phyloP scores from a whole-genome alignment of 2,888 invertebrate genomes.

The Augochlorella aurata region DNA sequence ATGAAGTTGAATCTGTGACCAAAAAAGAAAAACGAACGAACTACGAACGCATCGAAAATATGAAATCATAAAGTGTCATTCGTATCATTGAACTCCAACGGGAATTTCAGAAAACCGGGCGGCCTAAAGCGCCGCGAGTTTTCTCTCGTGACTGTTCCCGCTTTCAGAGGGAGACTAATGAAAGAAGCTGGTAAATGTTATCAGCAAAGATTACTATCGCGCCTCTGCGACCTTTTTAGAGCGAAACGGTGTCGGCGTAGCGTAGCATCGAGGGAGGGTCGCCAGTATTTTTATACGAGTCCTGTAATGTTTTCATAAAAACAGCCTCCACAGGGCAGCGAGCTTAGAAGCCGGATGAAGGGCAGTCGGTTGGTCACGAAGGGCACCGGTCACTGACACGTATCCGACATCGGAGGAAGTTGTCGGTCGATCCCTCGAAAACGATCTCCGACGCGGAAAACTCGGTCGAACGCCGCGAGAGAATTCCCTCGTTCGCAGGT shows the following conservation, averaged over 20 bases:
- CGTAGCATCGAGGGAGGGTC: neutral
- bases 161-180: neutral
- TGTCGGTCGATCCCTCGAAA: conserved; percentile 17
- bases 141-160: neutral
- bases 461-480: conserved; percentile 35
- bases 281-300: neutral
- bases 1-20: too few relatives aligned
- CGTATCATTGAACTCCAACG: too few relatives aligned
- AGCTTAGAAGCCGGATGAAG: neutral
- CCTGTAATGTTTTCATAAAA: conserved; percentile 6
- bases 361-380: neutral
- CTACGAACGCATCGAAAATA: too few relatives aligned
- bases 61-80: too few relatives aligned
- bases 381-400: conserved; percentile 10
- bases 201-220: neutral
- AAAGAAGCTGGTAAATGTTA: neutral
- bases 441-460: conserved; percentile 15
- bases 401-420: conserved; percentile 5
- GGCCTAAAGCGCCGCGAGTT: neutral
- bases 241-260: neutral
- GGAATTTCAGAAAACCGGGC: too few relatives aligned
- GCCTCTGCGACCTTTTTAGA: neutral
- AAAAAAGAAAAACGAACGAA: too few relatives aligned
- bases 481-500: conserved; percentile 40
- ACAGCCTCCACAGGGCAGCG: neutral